phyloP scores from a whole-genome alignment of 2,797 vertebrate genomes.

The Malurus leucopterus region DNA sequence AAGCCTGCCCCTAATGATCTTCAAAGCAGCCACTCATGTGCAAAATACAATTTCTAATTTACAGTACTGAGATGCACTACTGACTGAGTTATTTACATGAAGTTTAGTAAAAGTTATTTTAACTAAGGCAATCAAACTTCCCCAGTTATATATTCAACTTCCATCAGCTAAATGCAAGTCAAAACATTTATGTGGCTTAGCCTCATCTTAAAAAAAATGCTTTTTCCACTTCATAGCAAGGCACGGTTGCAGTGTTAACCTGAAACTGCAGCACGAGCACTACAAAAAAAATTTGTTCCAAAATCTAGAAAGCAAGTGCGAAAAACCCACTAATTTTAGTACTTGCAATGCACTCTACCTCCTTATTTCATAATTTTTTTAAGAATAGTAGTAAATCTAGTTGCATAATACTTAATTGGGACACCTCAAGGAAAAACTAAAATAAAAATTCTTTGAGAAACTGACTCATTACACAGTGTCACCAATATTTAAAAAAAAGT shows the following conservation, averaged over 20 bases:
- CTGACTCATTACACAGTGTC: neutral
- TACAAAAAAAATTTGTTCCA: neutral
- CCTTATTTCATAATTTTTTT: neutral
- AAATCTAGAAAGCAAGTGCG: neutral
- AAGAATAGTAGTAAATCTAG: neutral
- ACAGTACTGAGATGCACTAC: neutral
- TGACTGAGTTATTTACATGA: neutral
- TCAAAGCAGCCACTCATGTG: neutral
- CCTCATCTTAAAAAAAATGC: neutral
- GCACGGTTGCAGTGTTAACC: neutral
- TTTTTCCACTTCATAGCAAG: neutral
- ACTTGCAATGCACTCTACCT: rapidly evolving
- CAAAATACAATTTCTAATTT: neutral
- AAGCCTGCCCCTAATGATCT: neutral
- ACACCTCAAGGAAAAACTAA: neutral
- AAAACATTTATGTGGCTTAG: neutral
- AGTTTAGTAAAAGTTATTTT: neutral
- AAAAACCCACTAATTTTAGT: neutral
- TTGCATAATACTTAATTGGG: neutral
- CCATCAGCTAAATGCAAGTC: neutral
- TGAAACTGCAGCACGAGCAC: neutral
- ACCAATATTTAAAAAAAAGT: neutral
- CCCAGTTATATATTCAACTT: neutral
- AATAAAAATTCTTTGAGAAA: neutral
- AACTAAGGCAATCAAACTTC: neutral